Percentiles rank a stretch among this genome's conserved stretches.
Conservation (phyloP, 2,113 vertebrate genomes). For the pig (Sus scrofa) region DNA sequence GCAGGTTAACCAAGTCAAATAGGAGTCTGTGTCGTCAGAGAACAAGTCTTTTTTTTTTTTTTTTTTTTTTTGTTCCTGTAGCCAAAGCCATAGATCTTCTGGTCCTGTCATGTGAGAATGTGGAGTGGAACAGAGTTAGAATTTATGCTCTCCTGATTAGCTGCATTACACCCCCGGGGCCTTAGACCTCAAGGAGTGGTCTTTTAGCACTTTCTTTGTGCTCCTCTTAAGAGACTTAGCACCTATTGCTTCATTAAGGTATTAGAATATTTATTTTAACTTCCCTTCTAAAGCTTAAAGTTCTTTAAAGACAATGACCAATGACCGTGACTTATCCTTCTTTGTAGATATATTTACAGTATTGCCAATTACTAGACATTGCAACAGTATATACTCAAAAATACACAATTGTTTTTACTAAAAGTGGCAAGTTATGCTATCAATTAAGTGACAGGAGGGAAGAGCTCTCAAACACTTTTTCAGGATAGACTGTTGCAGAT, state of each 20-base stretch:
- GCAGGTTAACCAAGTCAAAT: slow-evolving; percentile 87
- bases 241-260: slow-evolving; percentile 25
- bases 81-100: slow-evolving; percentile 73
- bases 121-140: slow-evolving; percentile 67
- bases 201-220: slow-evolving; percentile 65
- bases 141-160: slow-evolving; percentile 72
- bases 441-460: neutral
- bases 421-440: neutral
- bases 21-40: slow-evolving; percentile 83
- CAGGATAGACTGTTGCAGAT: neutral
- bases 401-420: neutral
- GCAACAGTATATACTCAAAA: neutral
- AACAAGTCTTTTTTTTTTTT: slow-evolving; percentile 75
- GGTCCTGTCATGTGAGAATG: slow-evolving; percentile 66
- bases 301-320: slow-evolving; percentile 25
- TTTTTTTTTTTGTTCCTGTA: slow-evolving; percentile 71
- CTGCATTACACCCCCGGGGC: slow-evolving; percentile 64
- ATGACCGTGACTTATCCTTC: neutral
- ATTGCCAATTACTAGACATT: neutral
- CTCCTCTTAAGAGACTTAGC: slow-evolving; percentile 16
- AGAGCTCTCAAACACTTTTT: neutral
- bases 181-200: slow-evolving; percentile 40
- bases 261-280: slow-evolving; percentile 21
- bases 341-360: neutral
- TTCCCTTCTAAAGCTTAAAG: neutral